Evolutionary conservation across 2,888 invertebrate genomes (phyloP), one percentile per base, ranked within the genome.

Genomic region (Patella pellucida): DNA sequence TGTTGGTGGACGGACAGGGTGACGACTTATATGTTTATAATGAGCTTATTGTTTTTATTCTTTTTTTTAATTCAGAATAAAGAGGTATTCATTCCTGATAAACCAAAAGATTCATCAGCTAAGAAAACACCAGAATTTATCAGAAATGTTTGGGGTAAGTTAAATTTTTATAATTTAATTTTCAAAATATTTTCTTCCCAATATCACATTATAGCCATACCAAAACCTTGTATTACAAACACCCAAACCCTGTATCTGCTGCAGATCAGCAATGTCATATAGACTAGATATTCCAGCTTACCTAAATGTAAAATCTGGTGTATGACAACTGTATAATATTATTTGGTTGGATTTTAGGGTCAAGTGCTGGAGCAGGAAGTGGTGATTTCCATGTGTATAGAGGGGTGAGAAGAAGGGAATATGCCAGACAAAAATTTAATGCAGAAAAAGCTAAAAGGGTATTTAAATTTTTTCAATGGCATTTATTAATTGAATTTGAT

Each of bases 311-410:
- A 41, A 41, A 41, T 9, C 7, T 9, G 41, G 9, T 41, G 7
- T 5, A 41, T 41, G 41, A 41, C 41, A 41, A 41, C 41, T 54
- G 5, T 54, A 9, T 16, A 16, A 19, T n/a, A 27, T 54, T 27
- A 50, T 68, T 52, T 14, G 72, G 52, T 31, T 76, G 52, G 50
- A 52, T 82, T 79, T 27, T 77, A 92, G 92, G 99, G n/a, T 99
- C 98, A 0, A 97, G 98, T 92, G 99, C 99, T 51, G 99, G 99
- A 23, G 99, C 99, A 52, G 99, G 99, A 1, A 98, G 98, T 79
- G 99, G 99, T 12, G 99, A 99, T 91, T 99, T 99, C 92, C 99
- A 99, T 91, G 98, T 99, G 0, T 99, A 99, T 88, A 93, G 99
- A 79, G 98, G 99, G 92, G 93, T 99, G 68, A 92, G 99, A 71